These are phyloP conservation scores for Galerucella nymphaeae DNA, from an alignment of 2,888 invertebrate species.

Conservation along the genomic window DNA sequence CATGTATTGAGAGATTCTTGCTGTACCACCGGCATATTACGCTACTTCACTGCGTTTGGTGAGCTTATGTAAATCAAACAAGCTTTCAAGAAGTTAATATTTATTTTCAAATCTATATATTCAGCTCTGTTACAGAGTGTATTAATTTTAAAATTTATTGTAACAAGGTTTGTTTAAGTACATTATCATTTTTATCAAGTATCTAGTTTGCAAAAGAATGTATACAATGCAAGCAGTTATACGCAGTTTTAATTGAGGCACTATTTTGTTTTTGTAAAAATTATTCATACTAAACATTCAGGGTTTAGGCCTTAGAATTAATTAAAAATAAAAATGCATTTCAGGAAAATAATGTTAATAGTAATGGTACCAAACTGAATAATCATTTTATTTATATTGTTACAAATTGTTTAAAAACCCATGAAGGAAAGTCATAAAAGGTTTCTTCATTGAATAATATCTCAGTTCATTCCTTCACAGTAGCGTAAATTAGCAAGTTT, in stretches of 20 bases:
- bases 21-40: too few relatives aligned
- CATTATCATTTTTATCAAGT: constrained; percentile 17
- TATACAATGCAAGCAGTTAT: constrained; percentile 41
- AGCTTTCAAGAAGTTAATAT: constrained; percentile 19
- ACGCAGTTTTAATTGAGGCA: constrained; percentile 37
- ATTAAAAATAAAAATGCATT: neutral
- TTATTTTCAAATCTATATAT: constrained; percentile 35
- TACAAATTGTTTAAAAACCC: neutral
- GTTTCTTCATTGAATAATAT: too few relatives aligned
- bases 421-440: too few relatives aligned
- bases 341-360: neutral
- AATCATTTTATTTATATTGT: neutral
- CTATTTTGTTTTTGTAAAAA: constrained; percentile 35
- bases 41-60: neutral
- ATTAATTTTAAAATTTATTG: constrained; percentile 25
- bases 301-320: constrained; percentile 16
- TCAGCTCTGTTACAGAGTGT: constrained; percentile 36
- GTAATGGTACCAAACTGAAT: neutral
- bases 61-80: neutral
- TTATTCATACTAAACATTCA: constrained; percentile 28
- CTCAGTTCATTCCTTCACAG: too few relatives aligned
- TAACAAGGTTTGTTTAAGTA: constrained; percentile 30
- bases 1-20: too few relatives aligned
- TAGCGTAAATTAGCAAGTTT: too few relatives aligned
- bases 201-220: constrained; percentile 35